A percentile compares a stretch with the other conserved stretches of the same genome.
These are phyloP conservation scores for Mandrillus leucophaeus DNA, from an alignment of 2,113 vertebrate species.

Conservation along the genomic window DNA sequence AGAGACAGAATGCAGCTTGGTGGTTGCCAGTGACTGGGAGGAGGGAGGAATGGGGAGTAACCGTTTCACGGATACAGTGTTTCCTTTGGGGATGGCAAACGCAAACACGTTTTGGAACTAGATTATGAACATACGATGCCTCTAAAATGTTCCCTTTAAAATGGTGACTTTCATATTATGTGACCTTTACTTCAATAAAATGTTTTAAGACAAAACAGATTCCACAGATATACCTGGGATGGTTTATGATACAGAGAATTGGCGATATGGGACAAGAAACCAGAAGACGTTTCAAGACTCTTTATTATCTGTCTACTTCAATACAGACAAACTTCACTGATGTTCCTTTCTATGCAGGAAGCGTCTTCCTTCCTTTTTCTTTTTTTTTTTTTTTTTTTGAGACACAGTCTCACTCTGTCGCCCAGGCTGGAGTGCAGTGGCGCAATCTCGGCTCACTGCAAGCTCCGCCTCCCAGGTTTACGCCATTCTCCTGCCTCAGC, in stretches of 20 bases:
- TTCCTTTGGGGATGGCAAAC: neutral
- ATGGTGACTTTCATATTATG: neutral
- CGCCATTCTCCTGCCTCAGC: no score
- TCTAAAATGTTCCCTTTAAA: neutral
- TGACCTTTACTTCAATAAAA: neutral
- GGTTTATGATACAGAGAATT: neutral
- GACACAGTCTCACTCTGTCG: no score
- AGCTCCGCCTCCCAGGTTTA: no score
- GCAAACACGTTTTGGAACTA: neutral
- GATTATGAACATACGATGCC: neutral
- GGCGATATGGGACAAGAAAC: neutral
- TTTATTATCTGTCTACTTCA: neutral
- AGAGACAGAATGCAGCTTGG: neutral
- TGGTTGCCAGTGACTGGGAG: neutral
- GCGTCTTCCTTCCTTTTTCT: neutral
- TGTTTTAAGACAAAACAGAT: neutral
- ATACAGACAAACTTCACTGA: no score
- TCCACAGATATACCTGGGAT: no score
- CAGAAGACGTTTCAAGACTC: neutral
- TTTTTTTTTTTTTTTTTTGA: no score
- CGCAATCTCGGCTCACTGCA: no score
- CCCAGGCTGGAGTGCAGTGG: no score
- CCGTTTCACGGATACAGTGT: neutral
- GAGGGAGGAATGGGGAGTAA: neutral
- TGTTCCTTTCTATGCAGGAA: neutral